Evolutionary conservation across 92 coral and sea anemone genomes (phyloP).

Genomic region (Epizoanthus stellaris): DNA sequence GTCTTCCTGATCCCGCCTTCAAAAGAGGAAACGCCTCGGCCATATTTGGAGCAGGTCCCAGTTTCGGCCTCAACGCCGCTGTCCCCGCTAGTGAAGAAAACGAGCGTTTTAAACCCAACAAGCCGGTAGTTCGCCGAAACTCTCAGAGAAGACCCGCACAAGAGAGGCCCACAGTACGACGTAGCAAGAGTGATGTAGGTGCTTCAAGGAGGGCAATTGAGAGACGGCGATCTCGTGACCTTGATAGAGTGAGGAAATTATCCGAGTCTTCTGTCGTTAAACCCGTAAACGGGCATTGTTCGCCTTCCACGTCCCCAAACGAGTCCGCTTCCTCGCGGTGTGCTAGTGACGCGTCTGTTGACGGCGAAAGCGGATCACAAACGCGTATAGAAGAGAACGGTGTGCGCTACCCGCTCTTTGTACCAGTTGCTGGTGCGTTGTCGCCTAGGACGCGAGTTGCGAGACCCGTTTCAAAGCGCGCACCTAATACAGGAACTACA

Average conservation of each 20-base stretch:
- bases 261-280: constrained; percentile 58
- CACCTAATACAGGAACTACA: constrained; percentile 25
- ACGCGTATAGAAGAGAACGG: constrained; percentile 57
- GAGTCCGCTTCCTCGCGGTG: constrained; percentile 50
- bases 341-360: constrained; percentile 30
- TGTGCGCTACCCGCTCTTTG: constrained; percentile 82
- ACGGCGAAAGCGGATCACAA: constrained; percentile 31
- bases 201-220: constrained; percentile 62
- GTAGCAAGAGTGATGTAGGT: constrained; percentile 90
- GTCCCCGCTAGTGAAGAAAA: constrained; percentile 56
- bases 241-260: constrained; percentile 51
- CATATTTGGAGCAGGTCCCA: constrained; percentile 88
- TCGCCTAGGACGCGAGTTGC: constrained; percentile 69
- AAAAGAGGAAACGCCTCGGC: constrained; percentile 87
- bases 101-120: constrained; percentile 66
- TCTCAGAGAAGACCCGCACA: constrained; percentile 45
- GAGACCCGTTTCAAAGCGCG: constrained; percentile 50
- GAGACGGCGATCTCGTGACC: constrained; percentile 76
- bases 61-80: constrained; percentile 76
- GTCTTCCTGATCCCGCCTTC: constrained; percentile 82
- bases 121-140: constrained; percentile 42
- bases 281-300: constrained; percentile 53
- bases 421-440: constrained; percentile 68
- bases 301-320: constrained; percentile 19
- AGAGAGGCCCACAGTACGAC: constrained; percentile 65